These are phyloP conservation scores for Vulpes ferrilata DNA, from an alignment of 2,113 vertebrate species.

Conservation along the genomic window DNA sequence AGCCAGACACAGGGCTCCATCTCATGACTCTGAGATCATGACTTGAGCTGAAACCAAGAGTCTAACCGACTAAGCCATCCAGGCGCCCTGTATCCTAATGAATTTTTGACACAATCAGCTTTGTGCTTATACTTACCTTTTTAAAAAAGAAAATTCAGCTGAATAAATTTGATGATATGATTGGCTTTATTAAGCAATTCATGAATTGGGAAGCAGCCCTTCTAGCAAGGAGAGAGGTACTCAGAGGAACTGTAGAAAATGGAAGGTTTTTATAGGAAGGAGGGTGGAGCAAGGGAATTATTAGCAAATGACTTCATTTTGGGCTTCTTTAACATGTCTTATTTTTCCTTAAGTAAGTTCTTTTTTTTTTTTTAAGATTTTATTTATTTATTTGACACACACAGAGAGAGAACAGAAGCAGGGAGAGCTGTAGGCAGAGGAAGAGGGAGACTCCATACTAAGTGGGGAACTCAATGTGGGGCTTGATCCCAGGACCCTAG, in stretches of 20 bases:
- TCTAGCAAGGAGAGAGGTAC: background rate
- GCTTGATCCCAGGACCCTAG: too few species aligned
- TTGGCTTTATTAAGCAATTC: background rate
- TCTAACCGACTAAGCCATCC: too few species aligned
- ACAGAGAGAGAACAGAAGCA: too few species aligned
- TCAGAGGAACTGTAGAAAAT: background rate
- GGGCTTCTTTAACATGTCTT: background rate
- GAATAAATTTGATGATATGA: background rate
- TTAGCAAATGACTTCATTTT: background rate
- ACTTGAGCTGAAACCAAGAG: too few species aligned
- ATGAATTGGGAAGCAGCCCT: background rate
- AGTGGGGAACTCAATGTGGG: too few species aligned
- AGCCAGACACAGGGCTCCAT: background rate
- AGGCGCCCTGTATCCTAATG: background rate
- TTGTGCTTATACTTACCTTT: background rate
- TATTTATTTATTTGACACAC: too few species aligned
- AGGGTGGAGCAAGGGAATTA: background rate
- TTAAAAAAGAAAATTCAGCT: background rate
- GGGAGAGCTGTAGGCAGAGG: too few species aligned
- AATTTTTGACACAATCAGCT: slow-evolving; percentile 23
- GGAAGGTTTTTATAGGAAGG: background rate
- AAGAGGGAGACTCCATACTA: too few species aligned
- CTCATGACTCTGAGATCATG: too few species aligned
- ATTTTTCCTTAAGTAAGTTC: background rate
- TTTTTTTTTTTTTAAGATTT: too few species aligned